A percentile compares a stretch with the other conserved stretches of the same genome.
phyloP scores from a whole-genome alignment of 2,888 invertebrate genomes.

The Callimorpha dominula region DNA sequence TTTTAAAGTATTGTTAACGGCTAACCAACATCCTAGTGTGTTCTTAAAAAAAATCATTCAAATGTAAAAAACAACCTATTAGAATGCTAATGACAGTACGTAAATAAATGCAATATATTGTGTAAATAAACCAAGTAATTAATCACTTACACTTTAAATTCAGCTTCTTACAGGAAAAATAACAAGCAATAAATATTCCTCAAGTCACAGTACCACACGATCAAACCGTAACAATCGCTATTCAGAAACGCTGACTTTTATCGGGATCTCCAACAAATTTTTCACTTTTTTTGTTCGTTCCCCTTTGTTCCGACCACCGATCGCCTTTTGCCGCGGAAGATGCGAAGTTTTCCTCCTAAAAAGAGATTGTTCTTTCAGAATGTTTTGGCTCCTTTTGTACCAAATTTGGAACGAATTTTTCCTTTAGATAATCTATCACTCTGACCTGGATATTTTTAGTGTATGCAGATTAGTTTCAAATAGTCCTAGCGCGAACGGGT shows the following conservation, averaged over 20 bases:
- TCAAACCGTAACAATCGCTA: slow-evolving; percentile 43
- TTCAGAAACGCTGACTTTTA: slow-evolving; percentile 38
- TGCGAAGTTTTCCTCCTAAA: slow-evolving; percentile 24
- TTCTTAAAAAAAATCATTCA: neutral
- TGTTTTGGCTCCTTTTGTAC: slow-evolving; percentile 25
- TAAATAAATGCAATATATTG: neutral
- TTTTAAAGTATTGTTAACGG: too few species aligned
- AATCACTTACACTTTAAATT: slow-evolving; percentile 6
- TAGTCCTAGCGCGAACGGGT: slow-evolving; percentile 39
- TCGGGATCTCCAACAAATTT: slow-evolving; percentile 25
- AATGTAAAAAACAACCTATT: neutral
- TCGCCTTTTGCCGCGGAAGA: slow-evolving; percentile 23
- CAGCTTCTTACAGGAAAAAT: slow-evolving; percentile 8
- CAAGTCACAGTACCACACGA: slow-evolving; percentile 42
- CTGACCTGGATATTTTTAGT: slow-evolving; percentile 38
- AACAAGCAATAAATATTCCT: slow-evolving; percentile 14
- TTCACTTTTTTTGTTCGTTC: slow-evolving; percentile 31
- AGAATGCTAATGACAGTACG: too few species aligned
- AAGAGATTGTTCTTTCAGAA: slow-evolving; percentile 30
- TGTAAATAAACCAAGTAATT: neutral
- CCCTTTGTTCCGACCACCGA: slow-evolving; percentile 31
- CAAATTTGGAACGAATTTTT: slow-evolving; percentile 26
- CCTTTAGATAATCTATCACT: slow-evolving; percentile 50
- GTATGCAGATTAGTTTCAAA: slow-evolving; percentile 52
- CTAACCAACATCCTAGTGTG: neutral